Evolutionary conservation across 2,888 invertebrate genomes (phyloP).

Genomic region (Epinotia brunnichana): DNA sequence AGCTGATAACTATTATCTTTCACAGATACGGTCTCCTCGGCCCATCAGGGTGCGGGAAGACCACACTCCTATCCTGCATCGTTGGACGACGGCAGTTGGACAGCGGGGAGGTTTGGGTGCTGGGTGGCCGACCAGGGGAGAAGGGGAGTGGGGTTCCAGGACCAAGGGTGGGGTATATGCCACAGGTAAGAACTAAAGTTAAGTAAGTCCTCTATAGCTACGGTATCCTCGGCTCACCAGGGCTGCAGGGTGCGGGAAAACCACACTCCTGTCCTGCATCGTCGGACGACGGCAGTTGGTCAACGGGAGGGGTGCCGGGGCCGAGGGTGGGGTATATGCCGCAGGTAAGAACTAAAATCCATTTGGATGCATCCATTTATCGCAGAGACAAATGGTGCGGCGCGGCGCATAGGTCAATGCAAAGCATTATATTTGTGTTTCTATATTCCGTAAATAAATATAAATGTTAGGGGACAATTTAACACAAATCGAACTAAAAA

Average conservation of each 20-base stretch:
- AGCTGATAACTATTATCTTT: background rate
- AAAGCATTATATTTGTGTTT: no score
- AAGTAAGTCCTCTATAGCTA: slow-evolving; percentile 82
- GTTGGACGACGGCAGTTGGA: slow-evolving; percentile 90
- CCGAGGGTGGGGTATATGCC: slow-evolving; percentile 95
- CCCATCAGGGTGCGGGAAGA: slow-evolving; percentile 96
- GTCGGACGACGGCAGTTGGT: slow-evolving; percentile 90
- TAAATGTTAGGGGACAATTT: no score
- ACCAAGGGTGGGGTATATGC: slow-evolving; percentile 94
- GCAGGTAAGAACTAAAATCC: slow-evolving; percentile 85
- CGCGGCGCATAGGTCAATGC: no score
- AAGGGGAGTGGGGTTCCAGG: slow-evolving; percentile 84
- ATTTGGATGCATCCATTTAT: slow-evolving; percentile 77
- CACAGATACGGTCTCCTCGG: slow-evolving; percentile 93
- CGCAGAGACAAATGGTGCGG: no score
- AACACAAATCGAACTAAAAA: no score
- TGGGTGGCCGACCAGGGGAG: slow-evolving; percentile 88
- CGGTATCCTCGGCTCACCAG: slow-evolving; percentile 94
- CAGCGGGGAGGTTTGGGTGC: slow-evolving; percentile 88
- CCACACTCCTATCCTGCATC: slow-evolving; percentile 92
- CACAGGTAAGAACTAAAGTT: slow-evolving; percentile 84
- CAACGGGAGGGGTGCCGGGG: slow-evolving; percentile 88
- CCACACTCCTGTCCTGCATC: slow-evolving; percentile 92
- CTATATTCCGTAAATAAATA: no score
- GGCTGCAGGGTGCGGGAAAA: slow-evolving; percentile 96